Evolutionary conservation across 2,113 vertebrate species (phyloP).

Genomic region (Vireo altiloquus): DNA sequence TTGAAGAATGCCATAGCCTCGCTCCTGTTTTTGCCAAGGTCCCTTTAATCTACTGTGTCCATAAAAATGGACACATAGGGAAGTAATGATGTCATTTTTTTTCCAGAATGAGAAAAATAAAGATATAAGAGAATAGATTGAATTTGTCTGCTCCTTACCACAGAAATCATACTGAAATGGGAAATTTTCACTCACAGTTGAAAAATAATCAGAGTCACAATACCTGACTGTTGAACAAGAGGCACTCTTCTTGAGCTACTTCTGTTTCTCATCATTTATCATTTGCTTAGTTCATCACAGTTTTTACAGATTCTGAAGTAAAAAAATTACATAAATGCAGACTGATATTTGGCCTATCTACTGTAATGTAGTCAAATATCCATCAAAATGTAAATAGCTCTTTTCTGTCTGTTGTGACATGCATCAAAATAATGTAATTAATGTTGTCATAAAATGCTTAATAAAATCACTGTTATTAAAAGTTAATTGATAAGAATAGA

Average conservation of each 20-base stretch:
- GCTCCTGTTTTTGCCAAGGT: neutral
- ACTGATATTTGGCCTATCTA: neutral
- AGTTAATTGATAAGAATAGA: neutral
- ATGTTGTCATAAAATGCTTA: neutral
- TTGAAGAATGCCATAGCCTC: neutral
- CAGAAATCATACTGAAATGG: neutral
- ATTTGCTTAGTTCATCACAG: neutral
- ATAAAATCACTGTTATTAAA: neutral
- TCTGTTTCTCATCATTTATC: neutral
- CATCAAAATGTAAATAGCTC: neutral
- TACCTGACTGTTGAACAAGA: neutral
- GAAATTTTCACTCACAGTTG: neutral
- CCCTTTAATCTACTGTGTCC: neutral
- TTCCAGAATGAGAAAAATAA: neutral
- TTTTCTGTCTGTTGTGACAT: neutral
- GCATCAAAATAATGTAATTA: neutral
- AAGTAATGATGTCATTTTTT: neutral
- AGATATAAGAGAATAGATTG: neutral
- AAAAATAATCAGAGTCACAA: neutral
- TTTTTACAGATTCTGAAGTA: neutral
- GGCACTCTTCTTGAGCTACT: neutral
- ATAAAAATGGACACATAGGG: neutral
- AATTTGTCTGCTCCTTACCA: neutral
- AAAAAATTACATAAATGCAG: neutral
- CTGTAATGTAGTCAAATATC: neutral